A percentile compares a stretch with the other conserved stretches of the same genome.
phyloP scores from a whole-genome alignment of 2,888 invertebrate species.

The Morpho deidamia region DNA sequence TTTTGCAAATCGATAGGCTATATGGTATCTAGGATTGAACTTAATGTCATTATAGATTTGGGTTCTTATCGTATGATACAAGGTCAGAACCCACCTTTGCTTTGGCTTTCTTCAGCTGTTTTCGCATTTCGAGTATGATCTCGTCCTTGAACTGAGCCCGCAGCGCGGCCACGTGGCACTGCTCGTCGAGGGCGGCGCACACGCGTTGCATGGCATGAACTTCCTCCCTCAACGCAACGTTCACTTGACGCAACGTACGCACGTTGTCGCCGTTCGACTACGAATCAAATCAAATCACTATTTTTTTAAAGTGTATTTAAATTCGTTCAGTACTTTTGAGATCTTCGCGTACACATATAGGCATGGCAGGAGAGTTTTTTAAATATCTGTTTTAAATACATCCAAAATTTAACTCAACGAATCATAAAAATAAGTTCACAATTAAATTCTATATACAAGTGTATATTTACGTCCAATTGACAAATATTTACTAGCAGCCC shows the following conservation, averaged over 20 bases:
- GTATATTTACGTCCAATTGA: too few relatives aligned
- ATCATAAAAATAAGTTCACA: too few relatives aligned
- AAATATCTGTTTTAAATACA: not conserved
- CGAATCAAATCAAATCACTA: not conserved
- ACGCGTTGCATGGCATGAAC: constrained; percentile 71
- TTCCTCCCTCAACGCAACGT: constrained; percentile 77
- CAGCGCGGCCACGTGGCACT: constrained; percentile 71
- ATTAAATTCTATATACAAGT: too few relatives aligned
- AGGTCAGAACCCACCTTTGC: constrained; percentile 41
- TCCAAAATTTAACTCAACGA: too few relatives aligned
- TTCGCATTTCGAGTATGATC: constrained; percentile 81
- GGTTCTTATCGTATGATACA: too few relatives aligned
- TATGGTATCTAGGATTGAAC: too few relatives aligned
- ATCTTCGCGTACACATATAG: too few relatives aligned
- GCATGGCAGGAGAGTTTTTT: too few relatives aligned
- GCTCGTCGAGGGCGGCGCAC: constrained; percentile 75
- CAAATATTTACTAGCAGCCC: too few relatives aligned
- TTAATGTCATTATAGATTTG: too few relatives aligned
- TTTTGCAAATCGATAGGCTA: too few relatives aligned
- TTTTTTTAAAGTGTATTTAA: not conserved
- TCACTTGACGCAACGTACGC: constrained; percentile 76
- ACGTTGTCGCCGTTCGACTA: constrained; percentile 63
- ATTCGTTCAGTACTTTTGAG: too few relatives aligned
- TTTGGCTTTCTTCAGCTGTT: constrained; percentile 76
- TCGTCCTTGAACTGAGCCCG: constrained; percentile 81